A percentile compares a stretch with the other conserved stretches of the same genome.
Conservation (phyloP, 2,797 vertebrate species). For the Oryzias sinensis region DNA sequence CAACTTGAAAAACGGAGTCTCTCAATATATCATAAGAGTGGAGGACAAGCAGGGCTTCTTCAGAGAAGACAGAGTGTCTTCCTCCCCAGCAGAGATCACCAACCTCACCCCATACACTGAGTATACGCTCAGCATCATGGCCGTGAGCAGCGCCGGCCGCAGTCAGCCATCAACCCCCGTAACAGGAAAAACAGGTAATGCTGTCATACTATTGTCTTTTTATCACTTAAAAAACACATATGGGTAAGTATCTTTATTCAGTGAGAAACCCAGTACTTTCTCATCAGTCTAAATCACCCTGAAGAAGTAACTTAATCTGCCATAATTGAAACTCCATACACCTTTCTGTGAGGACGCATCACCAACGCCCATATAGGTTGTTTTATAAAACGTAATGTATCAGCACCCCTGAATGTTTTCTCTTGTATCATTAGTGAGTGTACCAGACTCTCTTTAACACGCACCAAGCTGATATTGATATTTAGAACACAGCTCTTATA, state of each 20-base stretch:
- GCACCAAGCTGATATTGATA: slow-evolving; percentile 49
- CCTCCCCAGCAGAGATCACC: slow-evolving; percentile 81
- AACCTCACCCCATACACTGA: slow-evolving; percentile 82
- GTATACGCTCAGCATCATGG: slow-evolving; percentile 84
- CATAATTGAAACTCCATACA: not conserved
- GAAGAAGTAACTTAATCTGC: slow-evolving; percentile 46
- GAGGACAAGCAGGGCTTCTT: slow-evolving; percentile 69
- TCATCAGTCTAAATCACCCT: slow-evolving; percentile 15
- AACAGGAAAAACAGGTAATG: slow-evolving; percentile 86
- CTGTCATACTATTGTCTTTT: not conserved
- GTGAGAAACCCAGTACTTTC: slow-evolving; percentile 34
- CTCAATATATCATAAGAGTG: slow-evolving; percentile 81
- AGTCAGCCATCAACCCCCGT: slow-evolving; percentile 83
- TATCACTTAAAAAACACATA: too few species aligned
- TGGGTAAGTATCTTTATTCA: not conserved
- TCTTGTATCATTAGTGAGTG: slow-evolving; percentile 41
- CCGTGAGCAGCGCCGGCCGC: slow-evolving; percentile 77
- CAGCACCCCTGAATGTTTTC: slow-evolving; percentile 22
- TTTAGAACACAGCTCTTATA: slow-evolving; percentile 19
- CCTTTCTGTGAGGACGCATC: not conserved
- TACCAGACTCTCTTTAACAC: slow-evolving; percentile 37
- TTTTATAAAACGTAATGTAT: slow-evolving; percentile 23
- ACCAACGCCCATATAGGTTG: slow-evolving; percentile 19
- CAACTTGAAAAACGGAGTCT: slow-evolving; percentile 69
- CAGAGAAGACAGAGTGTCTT: slow-evolving; percentile 74